A percentile compares a stretch with the other conserved stretches of the same genome.
Conservation (phyloP, 37 sponge, comb jelly and placozoan genomes). For the Ephydatia muelleri region DNA sequence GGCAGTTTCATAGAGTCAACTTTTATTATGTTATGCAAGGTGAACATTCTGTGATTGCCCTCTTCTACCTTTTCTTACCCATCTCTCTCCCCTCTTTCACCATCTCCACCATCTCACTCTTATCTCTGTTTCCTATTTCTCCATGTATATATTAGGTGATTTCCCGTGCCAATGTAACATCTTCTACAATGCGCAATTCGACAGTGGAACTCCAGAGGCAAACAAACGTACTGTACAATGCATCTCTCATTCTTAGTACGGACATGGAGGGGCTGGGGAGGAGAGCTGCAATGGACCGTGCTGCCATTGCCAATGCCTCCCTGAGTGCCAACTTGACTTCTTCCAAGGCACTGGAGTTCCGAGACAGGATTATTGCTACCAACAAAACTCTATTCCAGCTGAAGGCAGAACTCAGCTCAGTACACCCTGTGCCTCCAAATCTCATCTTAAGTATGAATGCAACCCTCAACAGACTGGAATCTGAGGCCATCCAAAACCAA, state of each 20-base stretch:
- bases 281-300: constrained; percentile 8
- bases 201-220: neutral
- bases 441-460: neutral
- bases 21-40: neutral
- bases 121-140: neutral
- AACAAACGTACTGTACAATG: neutral
- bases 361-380: neutral
- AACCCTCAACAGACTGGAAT: constrained; percentile 19
- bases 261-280: constrained; percentile 10
- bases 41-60: neutral
- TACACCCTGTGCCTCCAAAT: constrained; percentile 9
- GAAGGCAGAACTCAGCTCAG: constrained; percentile 21
- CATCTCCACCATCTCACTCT: too few species aligned
- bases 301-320: constrained; percentile 15
- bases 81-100: too few species aligned
- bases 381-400: constrained; percentile 14
- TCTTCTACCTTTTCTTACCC: too few species aligned
- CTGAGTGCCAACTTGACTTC: constrained; percentile 16
- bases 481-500: constrained; percentile 24
- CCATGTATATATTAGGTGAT: neutral
- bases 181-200: neutral
- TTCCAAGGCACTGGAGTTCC: neutral
- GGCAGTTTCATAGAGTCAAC: neutral
- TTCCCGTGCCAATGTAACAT: neutral
- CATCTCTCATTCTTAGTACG: neutral